Evolutionary conservation across 2,888 invertebrate genomes (phyloP), one percentile per base, ranked within the genome.

Genomic region (Tetropium fuscum): DNA sequence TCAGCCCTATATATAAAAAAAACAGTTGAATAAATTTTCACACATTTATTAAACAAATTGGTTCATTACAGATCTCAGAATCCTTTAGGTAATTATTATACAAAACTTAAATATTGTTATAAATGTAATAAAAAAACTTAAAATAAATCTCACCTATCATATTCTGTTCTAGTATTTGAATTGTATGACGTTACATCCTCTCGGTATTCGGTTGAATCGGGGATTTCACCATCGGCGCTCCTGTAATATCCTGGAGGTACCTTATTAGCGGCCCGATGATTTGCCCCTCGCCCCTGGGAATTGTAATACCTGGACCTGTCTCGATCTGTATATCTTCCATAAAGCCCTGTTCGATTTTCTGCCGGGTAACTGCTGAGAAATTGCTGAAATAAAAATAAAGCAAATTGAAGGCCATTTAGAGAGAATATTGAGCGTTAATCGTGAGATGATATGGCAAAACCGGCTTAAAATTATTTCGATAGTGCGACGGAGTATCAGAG

Each of bases 301-400:
- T 51, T 51, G 19, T 53, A 44, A 18, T 30, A 53, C 25, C 44
- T 22, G 15, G 48, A 53, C 18, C 53, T 36, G 30, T n/a, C 51
- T 11, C 49, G 48, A 7, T 54, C 53, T 3, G 27, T 8, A 6
- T 53, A 63, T 47, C 77, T 73, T 20, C 73, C 74, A 44, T 73
- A 75, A 16, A 73, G 68, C 30, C 74, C 76, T 6, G 74, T 72
- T 53, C 74, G 59, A 57, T 77, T 77, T 44, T 64, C 67, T 10
- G 71, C 58, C 5, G 63, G 66, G 58, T 70, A 68, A 60, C 62
- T 72, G 53, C 72, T 72, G 22, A 72, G 57, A 63, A 73, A 78
- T 78, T 79, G 78, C 78, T 79, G 72, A 43, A 76, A 48, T 53
- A 56, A 69, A 64, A 58, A 54, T 10, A 44, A 55, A 34, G 1